A percentile compares a stretch with the other conserved stretches of the same genome.
These are phyloP conservation scores for Celastrina argiolus DNA, from an alignment of 2,888 invertebrate species.

Conservation along the genomic window DNA sequence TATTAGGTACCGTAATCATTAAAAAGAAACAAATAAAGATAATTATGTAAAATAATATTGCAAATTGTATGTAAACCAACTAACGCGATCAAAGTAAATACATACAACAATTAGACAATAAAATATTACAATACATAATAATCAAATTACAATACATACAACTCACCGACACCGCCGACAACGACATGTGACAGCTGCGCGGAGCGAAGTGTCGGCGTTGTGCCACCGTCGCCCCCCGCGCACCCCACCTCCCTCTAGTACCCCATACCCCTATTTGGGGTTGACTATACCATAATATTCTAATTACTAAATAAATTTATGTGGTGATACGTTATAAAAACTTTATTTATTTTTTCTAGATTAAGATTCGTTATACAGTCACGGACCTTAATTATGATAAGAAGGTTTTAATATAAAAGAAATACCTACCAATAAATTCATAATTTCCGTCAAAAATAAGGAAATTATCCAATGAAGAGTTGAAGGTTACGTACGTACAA, in stretches of 20 bases:
- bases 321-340: neutral
- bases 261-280: constrained; percentile 32
- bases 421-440: too few relatives aligned
- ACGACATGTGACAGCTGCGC: constrained; percentile 54
- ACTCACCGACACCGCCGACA: constrained; percentile 33
- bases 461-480: too few relatives aligned
- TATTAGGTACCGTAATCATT: too few relatives aligned
- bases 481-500: too few relatives aligned
- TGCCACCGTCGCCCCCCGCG: constrained; percentile 39
- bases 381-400: too few relatives aligned
- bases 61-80: too few relatives aligned
- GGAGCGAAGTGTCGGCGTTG: constrained; percentile 47
- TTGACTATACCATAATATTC: constrained; percentile 22
- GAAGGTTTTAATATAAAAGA: too few relatives aligned
- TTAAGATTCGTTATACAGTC: too few relatives aligned
- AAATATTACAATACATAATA: neutral
- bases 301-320: constrained; percentile 11
- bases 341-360: too few relatives aligned
- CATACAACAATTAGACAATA: neutral
- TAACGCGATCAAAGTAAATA: neutral
- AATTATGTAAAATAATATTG: too few relatives aligned
- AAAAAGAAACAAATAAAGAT: too few relatives aligned
- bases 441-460: too few relatives aligned
- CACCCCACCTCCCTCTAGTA: constrained; percentile 46
- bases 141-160: neutral